These are phyloP conservation scores for Euschistus heros DNA, from an alignment of 1,140 invertebrate genomes.

Conservation along the genomic window DNA sequence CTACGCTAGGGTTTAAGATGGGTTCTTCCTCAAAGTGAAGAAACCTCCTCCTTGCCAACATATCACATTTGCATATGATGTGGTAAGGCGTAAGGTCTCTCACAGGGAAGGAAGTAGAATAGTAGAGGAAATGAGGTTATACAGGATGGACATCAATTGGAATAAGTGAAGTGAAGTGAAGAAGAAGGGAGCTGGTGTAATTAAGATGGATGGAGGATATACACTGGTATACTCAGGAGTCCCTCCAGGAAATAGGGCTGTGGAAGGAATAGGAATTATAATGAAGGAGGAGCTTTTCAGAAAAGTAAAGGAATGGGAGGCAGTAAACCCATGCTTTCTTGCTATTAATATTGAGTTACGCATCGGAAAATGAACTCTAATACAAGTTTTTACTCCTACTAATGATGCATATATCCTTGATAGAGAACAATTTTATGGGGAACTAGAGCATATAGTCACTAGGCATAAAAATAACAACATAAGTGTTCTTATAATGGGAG, in stretches of 20 bases:
- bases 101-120: background rate
- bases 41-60: too few species aligned
- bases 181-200: background rate
- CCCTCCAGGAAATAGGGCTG: background rate
- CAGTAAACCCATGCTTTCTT: background rate
- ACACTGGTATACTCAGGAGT: background rate
- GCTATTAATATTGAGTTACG: background rate
- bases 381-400: background rate
- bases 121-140: background rate
- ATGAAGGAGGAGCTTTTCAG: background rate
- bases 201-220: background rate
- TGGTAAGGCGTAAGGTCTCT: background rate
- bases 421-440: background rate
- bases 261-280: background rate
- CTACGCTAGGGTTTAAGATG: too few species aligned
- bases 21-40: too few species aligned
- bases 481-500: background rate
- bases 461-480: background rate
- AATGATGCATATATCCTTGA: background rate
- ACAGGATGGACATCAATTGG: background rate
- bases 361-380: background rate
- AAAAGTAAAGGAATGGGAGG: background rate
- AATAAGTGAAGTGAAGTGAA: background rate
- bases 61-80: too few species aligned
- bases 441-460: background rate